A percentile compares a stretch with the other conserved stretches of the same genome.
These are phyloP conservation scores for Drosophila flavopinicola DNA, from an alignment of 2,888 invertebrate species.

Conservation along the genomic window DNA sequence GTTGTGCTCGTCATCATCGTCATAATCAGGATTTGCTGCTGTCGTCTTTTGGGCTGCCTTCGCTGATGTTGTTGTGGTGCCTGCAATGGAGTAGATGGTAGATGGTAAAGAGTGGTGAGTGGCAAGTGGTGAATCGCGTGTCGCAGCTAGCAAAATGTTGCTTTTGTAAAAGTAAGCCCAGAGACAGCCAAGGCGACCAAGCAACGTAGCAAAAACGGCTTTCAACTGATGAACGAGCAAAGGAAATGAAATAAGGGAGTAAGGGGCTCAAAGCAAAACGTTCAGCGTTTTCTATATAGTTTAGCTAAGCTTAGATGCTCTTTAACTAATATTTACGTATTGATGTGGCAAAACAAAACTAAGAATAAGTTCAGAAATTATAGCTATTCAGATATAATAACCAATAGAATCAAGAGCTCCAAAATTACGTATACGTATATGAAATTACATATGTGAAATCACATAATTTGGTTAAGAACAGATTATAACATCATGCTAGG, in stretches of 20 bases:
- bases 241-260: neutral
- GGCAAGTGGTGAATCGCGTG: constrained; percentile 68
- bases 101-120: constrained; percentile 51
- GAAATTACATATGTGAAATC: no score
- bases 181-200: constrained; percentile 35
- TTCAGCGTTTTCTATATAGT: no score
- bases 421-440: no score
- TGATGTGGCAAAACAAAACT: no score
- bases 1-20: constrained; percentile 77
- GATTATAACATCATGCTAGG: no score
- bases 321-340: no score
- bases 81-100: constrained; percentile 39
- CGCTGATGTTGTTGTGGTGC: constrained; percentile 34
- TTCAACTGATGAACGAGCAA: constrained; percentile 7
- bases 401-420: no score
- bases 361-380: no score
- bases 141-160: constrained; percentile 73
- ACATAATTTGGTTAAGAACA: no score
- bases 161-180: constrained; percentile 71
- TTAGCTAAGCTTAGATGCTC: constrained; percentile 3
- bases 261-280: no score
- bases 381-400: no score
- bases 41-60: constrained; percentile 64
- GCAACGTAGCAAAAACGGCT: neutral
- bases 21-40: constrained; percentile 77